Base-by-base conservation (phyloP, 1,140 invertebrate genomes). In the Trichomalopsis sarcophagae region DNA sequence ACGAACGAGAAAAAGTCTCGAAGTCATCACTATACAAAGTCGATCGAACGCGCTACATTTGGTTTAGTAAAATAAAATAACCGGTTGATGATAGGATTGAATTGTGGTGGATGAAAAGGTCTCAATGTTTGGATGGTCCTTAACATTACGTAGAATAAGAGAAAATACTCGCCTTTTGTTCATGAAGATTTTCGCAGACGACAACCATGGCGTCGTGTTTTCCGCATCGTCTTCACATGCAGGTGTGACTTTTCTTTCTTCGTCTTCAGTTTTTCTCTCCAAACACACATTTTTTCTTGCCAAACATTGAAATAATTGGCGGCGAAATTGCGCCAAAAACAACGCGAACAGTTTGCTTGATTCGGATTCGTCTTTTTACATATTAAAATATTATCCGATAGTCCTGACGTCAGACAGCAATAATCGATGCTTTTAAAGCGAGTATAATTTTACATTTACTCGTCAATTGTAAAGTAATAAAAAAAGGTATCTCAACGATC, bases 141-240 rank as follows among this genome's bases (percentile, higher is more conserved):
- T 86, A 82, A 55, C 69, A 71, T 55, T 82, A 82, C 10, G 27
- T 74, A 78, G 76, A 68, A 84, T 27, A 79, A 86, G 47, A 84
- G 30, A 81, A 86, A 68, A 88, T 88, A 88, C 87, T 88, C 87
- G 87, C 87, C 87, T 88, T 88, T 86, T 85, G 74, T 78, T 71
- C 7, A 77, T 30, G 30, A 40, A 71, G 44, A 27, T 81, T 68
- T 68, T 27, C 17, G 36, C 23, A 27, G 13, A 0, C 21, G 5
- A 62, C 21, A 17, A n/a, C 50, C 50, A 55, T 62, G 21, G 21
- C 21, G 47, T 82, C 36, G 55, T 71, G 75, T 84, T 40, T 30
- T 50, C 50, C 33, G 33, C 17, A 76, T n/a, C 7, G 36, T 81
- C 78, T 80, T 80, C 79, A 10, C 27, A 55, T 30, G 82, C 76